Evolutionary conservation across 2,113 vertebrate species (phyloP).

Genomic region (Myodes glareolus): DNA sequence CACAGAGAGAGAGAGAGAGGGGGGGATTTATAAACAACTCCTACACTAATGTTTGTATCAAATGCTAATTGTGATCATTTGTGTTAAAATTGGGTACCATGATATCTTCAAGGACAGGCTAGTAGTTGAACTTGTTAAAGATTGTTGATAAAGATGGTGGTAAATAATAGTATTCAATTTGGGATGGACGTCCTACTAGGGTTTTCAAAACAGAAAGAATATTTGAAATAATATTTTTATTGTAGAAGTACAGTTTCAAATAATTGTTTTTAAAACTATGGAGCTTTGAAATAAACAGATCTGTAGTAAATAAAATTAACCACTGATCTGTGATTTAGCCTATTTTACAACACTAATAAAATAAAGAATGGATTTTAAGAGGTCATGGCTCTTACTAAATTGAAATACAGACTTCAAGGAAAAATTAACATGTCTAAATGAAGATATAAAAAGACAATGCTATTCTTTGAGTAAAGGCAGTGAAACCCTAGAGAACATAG

Average conservation of each 20-base stretch:
- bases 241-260: neutral
- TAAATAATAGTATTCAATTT: neutral
- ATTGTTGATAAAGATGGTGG: too few species aligned
- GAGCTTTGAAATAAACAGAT: neutral
- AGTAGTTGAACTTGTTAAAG: neutral
- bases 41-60: neutral
- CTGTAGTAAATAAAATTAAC: neutral
- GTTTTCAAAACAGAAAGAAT: neutral
- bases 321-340: neutral
- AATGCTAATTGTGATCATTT: neutral
- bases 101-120: neutral
- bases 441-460: neutral
- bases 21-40: neutral
- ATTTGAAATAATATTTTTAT: neutral
- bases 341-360: neutral
- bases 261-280: neutral
- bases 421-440: neutral
- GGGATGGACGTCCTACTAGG: accelerated
- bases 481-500: neutral
- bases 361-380: neutral
- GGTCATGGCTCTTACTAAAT: neutral
- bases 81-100: too few species aligned
- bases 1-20: too few species aligned
- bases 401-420: neutral
- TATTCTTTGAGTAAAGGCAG: neutral